Base-by-base conservation (phyloP, 1,140 invertebrate species). In the Anastrepha ludens region DNA sequence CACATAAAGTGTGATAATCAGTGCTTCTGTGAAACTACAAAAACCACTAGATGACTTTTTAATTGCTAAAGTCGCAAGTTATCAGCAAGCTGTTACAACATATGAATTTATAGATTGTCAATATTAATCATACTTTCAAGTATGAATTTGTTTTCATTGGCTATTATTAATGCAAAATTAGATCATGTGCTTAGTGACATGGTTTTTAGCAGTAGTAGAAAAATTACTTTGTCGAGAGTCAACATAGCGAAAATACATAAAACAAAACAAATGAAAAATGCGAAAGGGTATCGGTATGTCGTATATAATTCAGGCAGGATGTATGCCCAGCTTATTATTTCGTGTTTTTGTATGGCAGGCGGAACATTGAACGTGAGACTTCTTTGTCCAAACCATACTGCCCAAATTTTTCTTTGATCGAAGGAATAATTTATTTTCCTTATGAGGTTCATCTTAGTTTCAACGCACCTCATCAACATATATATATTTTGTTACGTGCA, bases 191-290 rank as follows among this genome's bases (percentile, higher is more conserved):
- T 74, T 47, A 44, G 41, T 47, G 67, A 44, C 67, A 74, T 74
- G 67, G 67, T 74, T 74, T 74, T 74, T 74, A 74, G 67, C 67
- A 74, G 67, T 74, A 74, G 67, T 39, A 74, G 41, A 74, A 74
- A 74, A 67, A 13, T 5, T 67, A 13, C 39, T 29, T 13, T 11
- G 11, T 39, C 7, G 29, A 20, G 3, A 67, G 65, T 41, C 39
- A 62, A 62, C 4, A 67, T 8, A 67, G 20, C 29, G 6, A 67
- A 9, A 41, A 11, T 13, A 58, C 55, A 58, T 8, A 58, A 58
- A 58, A 58, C 7, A 58, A 13, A 58, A 13, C 13, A 58, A 58
- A 58, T 8, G 2, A 67, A 41, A 29, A 20, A 3, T 65, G 39
- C n/a, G 20, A 39, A 65, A 29, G 20, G 55, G 64, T 20, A 39